Evolutionary conservation across 1,140 invertebrate genomes (phyloP).

Genomic region (Dendrolimus kikuchii): DNA sequence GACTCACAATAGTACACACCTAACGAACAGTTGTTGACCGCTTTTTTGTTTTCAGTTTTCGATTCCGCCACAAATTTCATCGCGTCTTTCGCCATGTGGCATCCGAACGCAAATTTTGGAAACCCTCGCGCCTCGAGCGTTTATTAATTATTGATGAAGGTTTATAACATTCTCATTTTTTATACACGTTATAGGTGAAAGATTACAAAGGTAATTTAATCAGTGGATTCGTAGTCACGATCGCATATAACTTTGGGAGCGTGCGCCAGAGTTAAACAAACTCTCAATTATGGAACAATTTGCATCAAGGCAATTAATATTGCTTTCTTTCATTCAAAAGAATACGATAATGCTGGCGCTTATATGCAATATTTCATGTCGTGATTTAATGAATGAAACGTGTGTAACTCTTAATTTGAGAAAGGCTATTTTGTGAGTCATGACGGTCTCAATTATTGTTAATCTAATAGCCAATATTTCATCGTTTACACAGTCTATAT

Average conservation of each 20-base stretch:
- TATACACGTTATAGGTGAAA: neutral
- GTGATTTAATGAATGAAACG: no score
- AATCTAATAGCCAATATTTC: no score
- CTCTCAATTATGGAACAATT: neutral
- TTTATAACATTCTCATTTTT: neutral
- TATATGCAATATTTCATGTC: no score
- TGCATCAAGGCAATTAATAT: no score
- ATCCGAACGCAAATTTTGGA: constrained; percentile 34
- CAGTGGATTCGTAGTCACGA: constrained; percentile 12
- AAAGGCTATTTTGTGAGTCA: no score
- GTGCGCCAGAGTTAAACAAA: constrained; percentile 22
- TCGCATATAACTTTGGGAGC: constrained; percentile 26
- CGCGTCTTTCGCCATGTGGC: constrained; percentile 48
- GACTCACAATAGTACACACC: constrained; percentile 44
- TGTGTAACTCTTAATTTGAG: no score
- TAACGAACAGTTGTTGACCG: constrained; percentile 48
- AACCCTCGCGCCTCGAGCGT: constrained; percentile 23
- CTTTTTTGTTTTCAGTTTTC: constrained; percentile 44
- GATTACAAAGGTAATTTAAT: constrained; percentile 11
- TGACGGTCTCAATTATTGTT: no score
- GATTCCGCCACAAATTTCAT: constrained; percentile 46
- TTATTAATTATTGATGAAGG: constrained; percentile 25
- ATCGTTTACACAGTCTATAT: no score
- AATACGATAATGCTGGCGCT: no score
- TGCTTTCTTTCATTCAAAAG: no score